phyloP scores from a whole-genome alignment of 2,113 vertebrate species.

The Dromiciops gliroides region DNA sequence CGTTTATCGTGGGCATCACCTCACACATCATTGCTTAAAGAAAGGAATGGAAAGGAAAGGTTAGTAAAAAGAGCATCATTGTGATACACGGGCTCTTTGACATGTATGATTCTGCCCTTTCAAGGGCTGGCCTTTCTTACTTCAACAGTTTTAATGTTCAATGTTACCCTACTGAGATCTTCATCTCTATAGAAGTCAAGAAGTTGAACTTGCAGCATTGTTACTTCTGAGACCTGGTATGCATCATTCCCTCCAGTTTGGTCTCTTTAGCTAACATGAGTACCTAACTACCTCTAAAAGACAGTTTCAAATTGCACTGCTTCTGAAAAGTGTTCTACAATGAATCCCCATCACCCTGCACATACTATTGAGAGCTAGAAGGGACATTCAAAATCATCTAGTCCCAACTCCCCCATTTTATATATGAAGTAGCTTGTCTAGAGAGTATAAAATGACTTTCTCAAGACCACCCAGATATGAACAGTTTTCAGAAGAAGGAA shows the following conservation, averaged over 20 bases:
- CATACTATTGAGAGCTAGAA: neutral
- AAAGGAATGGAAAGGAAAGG: constrained; percentile 58
- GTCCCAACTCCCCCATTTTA: neutral
- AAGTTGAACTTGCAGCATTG: neutral
- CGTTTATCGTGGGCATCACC: constrained; percentile 99
- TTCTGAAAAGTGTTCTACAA: neutral
- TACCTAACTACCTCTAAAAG: neutral
- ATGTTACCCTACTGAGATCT: neutral
- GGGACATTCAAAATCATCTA: neutral
- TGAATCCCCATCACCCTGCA: neutral
- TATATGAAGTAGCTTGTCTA: neutral
- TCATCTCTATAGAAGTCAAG: neutral
- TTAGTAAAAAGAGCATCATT: constrained; percentile 26
- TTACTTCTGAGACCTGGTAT: neutral
- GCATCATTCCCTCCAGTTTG: neutral
- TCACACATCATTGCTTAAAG: constrained; percentile 98
- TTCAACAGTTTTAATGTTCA: neutral
- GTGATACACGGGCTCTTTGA: neutral
- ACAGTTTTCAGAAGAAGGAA: neutral
- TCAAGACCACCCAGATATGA: neutral
- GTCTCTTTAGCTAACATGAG: neutral
- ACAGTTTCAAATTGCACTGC: neutral
- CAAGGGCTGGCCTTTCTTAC: neutral
- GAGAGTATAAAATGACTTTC: neutral
- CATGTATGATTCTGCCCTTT: neutral